Percentiles rank a stretch among this genome's conserved stretches.
phyloP scores from a whole-genome alignment of 1,140 invertebrate genomes.

The Lutraria rhynchaena region DNA sequence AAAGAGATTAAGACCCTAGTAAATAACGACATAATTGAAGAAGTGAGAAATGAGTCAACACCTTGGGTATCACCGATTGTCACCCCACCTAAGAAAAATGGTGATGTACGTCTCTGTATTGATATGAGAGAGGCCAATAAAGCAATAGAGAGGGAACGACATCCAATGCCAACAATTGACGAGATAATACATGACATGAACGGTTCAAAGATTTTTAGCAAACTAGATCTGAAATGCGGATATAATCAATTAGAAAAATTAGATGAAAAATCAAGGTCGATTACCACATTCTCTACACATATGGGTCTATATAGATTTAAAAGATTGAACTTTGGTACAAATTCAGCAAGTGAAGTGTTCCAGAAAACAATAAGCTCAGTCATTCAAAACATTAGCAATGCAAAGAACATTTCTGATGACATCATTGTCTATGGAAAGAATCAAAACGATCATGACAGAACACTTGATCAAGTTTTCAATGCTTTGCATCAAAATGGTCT shows the following conservation, averaged over 20 bases:
- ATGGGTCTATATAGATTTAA: no score
- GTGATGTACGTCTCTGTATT: slow-evolving; percentile 73
- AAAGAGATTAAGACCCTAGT: slow-evolving; percentile 53
- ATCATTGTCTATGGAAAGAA: slow-evolving; percentile 36
- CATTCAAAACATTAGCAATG: slow-evolving; percentile 38
- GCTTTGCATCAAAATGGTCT: neutral
- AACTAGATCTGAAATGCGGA: slow-evolving; percentile 68
- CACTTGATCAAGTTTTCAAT: neutral
- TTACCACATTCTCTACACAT: slow-evolving; percentile 71
- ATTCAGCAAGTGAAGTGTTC: no score
- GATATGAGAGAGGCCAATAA: slow-evolving; percentile 75
- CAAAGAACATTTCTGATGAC: slow-evolving; percentile 63
- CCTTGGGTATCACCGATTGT: no score
- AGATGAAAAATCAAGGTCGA: slow-evolving; percentile 62
- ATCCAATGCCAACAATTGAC: slow-evolving; percentile 72
- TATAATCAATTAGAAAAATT: slow-evolving; percentile 75
- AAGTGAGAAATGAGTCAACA: slow-evolving; percentile 70
- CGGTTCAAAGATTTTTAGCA: slow-evolving; percentile 69
- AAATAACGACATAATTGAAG: slow-evolving; percentile 62
- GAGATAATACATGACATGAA: slow-evolving; percentile 71
- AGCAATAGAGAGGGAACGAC: slow-evolving; percentile 71
- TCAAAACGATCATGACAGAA: slow-evolving; percentile 6
- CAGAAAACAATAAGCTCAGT: neutral
- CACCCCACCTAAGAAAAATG: no score
- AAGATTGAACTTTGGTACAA: no score